phyloP scores from a whole-genome alignment of 2,888 invertebrate genomes.

The Euphydryas editha region DNA sequence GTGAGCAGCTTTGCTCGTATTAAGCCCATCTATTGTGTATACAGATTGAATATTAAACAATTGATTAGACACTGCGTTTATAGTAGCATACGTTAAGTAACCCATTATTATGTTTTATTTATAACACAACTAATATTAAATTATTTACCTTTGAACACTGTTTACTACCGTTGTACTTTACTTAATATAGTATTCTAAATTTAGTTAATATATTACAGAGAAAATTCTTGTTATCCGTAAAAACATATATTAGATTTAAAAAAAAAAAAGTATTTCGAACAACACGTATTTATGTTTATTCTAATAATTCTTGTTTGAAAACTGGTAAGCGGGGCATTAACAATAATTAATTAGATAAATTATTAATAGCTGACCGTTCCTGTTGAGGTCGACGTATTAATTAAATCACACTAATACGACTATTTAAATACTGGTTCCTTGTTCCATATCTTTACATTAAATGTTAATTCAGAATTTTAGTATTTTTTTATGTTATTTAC shows the following conservation, averaged over 20 bases:
- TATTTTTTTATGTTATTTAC: too few relatives aligned
- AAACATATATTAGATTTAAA: too few relatives aligned
- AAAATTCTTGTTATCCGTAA: too few relatives aligned
- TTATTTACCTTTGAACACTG: too few relatives aligned
- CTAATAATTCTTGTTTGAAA: background rate
- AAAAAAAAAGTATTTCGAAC: background rate
- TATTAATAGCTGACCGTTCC: conserved; percentile 24
- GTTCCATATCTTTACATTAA: background rate
- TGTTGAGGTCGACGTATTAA: conserved; percentile 16
- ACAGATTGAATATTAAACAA: conserved; percentile 39
- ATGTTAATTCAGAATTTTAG: background rate
- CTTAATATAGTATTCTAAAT: too few relatives aligned
- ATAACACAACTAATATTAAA: too few relatives aligned
- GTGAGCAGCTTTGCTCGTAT: conserved; percentile 41
- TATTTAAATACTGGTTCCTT: conserved; percentile 10
- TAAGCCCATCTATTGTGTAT: conserved; percentile 38
- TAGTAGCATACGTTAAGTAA: background rate
- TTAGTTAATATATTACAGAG: too few relatives aligned
- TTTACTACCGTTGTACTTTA: too few relatives aligned
- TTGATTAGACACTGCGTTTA: conserved; percentile 35
- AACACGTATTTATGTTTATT: background rate
- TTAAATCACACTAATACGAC: conserved; percentile 22
- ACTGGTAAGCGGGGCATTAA: conserved; percentile 2
- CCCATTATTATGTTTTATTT: background rate
- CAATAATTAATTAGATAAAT: conserved; percentile 25